These are phyloP conservation scores for Myoxocephalus aenaeus DNA, from an alignment of 2,797 vertebrate genomes.

Conservation along the genomic window DNA sequence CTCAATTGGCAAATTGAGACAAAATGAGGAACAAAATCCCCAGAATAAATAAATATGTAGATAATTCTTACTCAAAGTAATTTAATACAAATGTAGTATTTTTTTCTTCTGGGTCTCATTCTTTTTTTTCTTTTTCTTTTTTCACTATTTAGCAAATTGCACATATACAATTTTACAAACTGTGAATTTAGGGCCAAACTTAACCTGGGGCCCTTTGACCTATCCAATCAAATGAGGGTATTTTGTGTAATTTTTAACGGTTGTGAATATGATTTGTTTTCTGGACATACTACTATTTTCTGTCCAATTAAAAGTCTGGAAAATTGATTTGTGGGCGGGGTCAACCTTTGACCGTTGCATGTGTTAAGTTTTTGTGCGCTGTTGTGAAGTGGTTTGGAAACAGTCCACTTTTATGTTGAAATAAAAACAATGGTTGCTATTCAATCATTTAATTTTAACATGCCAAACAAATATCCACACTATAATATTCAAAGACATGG, in stretches of 20 bases:
- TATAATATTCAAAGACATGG: neutral
- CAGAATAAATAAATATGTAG: neutral
- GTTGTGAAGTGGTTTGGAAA: neutral
- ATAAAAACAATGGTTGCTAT: neutral
- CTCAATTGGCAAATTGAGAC: constrained; percentile 10
- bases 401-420: too few relatives aligned
- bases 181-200: too few relatives aligned
- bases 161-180: too few relatives aligned
- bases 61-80: neutral
- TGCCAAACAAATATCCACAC: neutral
- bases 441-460: neutral
- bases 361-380: neutral
- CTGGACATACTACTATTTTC: too few relatives aligned
- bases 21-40: constrained; percentile 8
- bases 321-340: constrained; percentile 1
- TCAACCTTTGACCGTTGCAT: neutral
- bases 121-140: too few relatives aligned
- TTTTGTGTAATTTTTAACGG: too few relatives aligned
- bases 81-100: neutral
- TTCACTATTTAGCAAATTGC: too few relatives aligned
- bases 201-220: too few relatives aligned
- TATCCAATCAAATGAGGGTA: too few relatives aligned
- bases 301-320: too few relatives aligned
- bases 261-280: too few relatives aligned
- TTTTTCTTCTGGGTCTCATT: too few relatives aligned